phyloP scores from a whole-genome alignment of 1,140 invertebrate genomes.

The Matsumurasca onukii region DNA sequence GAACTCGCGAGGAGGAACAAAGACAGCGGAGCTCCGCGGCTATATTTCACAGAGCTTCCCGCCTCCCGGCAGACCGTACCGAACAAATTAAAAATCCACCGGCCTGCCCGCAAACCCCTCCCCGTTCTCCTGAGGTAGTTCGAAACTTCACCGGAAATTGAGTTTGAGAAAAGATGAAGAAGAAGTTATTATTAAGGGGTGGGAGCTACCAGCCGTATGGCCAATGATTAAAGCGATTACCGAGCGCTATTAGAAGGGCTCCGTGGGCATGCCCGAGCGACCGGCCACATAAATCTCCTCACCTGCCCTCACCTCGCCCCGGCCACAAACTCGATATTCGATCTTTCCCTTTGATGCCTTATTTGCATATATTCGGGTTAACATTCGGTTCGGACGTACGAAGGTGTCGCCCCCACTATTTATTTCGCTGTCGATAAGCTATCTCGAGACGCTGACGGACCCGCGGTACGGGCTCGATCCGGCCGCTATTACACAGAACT shows the following conservation, averaged over 20 bases:
- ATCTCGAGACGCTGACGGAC: too few relatives aligned
- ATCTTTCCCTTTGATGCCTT: slow-evolving; percentile 14
- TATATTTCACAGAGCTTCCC: slow-evolving; percentile 24
- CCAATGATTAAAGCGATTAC: slow-evolving; percentile 30
- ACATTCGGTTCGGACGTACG: too few relatives aligned
- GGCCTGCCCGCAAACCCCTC: slow-evolving; percentile 27
- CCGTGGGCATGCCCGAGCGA: not conserved
- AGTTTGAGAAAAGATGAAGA: slow-evolving; percentile 31
- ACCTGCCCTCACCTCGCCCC: too few relatives aligned
- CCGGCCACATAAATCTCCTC: slow-evolving; percentile 14
- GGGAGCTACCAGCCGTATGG: slow-evolving; percentile 30
- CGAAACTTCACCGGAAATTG: slow-evolving; percentile 30
- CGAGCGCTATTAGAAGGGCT: slow-evolving; percentile 15
- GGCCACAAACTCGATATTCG: slow-evolving; percentile 16
- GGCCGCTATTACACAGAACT: too few relatives aligned
- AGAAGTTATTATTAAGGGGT: slow-evolving; percentile 31
- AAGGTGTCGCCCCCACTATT: too few relatives aligned
- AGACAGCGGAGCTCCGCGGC: slow-evolving; percentile 1
- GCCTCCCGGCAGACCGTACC: slow-evolving; percentile 19
- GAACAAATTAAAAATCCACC: slow-evolving; percentile 31
- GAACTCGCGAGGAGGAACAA: slow-evolving; percentile 14
- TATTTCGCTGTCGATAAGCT: too few relatives aligned
- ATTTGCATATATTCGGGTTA: slow-evolving; percentile 22
- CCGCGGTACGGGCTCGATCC: too few relatives aligned
- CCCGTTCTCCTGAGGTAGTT: slow-evolving; percentile 30